Evolutionary conservation across 2,888 invertebrate species (phyloP).

Genomic region (Drosophila longiperda): DNA sequence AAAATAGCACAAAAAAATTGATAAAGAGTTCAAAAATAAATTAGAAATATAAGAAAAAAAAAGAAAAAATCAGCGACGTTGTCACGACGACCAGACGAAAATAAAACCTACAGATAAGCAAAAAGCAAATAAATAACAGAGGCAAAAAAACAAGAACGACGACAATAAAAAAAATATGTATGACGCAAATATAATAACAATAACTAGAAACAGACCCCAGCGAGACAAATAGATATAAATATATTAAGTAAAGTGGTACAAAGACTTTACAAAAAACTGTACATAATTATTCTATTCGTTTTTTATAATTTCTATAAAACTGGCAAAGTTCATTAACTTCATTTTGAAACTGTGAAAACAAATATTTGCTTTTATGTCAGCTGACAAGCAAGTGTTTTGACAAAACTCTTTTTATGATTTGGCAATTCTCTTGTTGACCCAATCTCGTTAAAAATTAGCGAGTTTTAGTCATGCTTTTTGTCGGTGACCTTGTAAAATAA

Average conservation of each 20-base stretch:
- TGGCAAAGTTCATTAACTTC: neutral
- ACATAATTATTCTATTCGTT: neutral
- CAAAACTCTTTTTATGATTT: neutral
- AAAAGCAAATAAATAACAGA: constrained; percentile 20
- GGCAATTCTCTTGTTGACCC: neutral
- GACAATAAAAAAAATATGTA: constrained; percentile 12
- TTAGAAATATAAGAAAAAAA: constrained; percentile 13
- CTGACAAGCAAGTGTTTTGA: neutral
- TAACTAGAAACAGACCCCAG: constrained; percentile 31
- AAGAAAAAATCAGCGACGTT: constrained; percentile 21
- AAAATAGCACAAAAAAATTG: constrained; percentile 19
- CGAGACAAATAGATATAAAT: constrained; percentile 28
- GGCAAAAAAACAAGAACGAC: constrained; percentile 4
- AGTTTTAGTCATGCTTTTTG: neutral
- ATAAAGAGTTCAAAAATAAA: constrained; percentile 29
- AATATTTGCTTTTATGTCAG: neutral
- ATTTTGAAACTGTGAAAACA: neutral
- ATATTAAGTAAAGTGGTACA: neutral
- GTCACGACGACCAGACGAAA: constrained; percentile 47
- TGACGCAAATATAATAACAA: constrained; percentile 39
- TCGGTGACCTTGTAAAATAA: neutral
- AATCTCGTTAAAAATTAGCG: neutral
- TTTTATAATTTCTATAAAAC: neutral
- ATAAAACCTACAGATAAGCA: constrained; percentile 52
- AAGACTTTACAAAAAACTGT: neutral